phyloP scores from a whole-genome alignment of 2,888 invertebrate genomes.

The Chorisops tibialis region DNA sequence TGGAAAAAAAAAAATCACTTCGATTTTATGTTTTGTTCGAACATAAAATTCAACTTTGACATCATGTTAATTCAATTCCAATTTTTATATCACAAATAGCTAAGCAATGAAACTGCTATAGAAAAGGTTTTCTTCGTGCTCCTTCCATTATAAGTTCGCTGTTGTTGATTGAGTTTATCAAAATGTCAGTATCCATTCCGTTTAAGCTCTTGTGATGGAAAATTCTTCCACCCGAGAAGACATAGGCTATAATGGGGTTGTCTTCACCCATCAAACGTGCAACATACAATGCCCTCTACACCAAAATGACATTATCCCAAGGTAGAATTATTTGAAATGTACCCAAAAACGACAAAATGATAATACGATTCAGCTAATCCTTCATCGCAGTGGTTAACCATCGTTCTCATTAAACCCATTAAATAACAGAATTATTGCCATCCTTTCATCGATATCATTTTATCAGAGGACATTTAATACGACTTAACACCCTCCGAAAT shows the following conservation, averaged over 20 bases:
- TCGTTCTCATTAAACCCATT: slow-evolving; percentile 21
- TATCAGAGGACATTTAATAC: slow-evolving; percentile 30
- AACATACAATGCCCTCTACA: slow-evolving; percentile 1
- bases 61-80: too few species aligned
- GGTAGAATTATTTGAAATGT: slow-evolving; percentile 1
- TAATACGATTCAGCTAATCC: slow-evolving; percentile 18
- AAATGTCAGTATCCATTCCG: neutral
- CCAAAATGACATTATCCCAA: neutral
- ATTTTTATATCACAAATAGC: too few species aligned
- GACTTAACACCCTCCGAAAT: slow-evolving; percentile 22
- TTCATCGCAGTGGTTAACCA: slow-evolving; percentile 13
- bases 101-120: too few species aligned
- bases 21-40: too few species aligned
- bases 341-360: slow-evolving; percentile 8
- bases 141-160: neutral
- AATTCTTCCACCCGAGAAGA: neutral
- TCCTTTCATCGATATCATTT: slow-evolving; percentile 14
- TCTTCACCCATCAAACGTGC: neutral
- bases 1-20: too few species aligned
- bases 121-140: neutral
- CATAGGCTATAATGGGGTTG: neutral
- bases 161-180: slow-evolving; percentile 14
- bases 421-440: slow-evolving; percentile 27
- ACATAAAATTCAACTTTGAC: too few species aligned
- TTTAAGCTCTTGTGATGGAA: neutral